Evolutionary conservation across 2,113 vertebrate species (phyloP), one percentile per base, ranked within the genome.

Genomic region (Gymnogyps californianus): DNA sequence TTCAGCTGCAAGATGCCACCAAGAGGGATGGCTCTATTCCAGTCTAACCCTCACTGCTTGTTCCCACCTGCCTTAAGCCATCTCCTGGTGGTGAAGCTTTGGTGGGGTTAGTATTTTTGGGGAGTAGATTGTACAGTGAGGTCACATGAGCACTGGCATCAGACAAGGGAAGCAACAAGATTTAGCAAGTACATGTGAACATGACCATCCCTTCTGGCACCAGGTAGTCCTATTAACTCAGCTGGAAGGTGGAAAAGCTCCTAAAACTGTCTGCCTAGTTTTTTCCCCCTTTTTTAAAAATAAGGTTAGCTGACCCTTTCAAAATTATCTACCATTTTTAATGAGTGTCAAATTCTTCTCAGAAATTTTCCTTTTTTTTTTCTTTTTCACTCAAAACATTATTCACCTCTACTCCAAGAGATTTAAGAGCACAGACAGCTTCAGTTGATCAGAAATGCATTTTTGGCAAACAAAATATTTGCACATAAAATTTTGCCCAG

Each of bases 381-480:
- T n/a, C 2, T 51, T 6, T 51, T 81, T 70, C 5, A 1, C 19
- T 82, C 24, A 49, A 88, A 87, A 55, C 3, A 47, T 58, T 90
- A 16, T 71, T 87, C 31, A 80, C 31, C 54, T 76, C 28, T 83
- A 6, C 5, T 69, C 34, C 26, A 61, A 64, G 61, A 87, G 12
- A 44, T 55, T 65, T 75, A 79, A 86, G 26, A 76, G 24, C 20
- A 79, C 75, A 93, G 52, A 47, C 22, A 90, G 16, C 44, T 85
- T 85, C 75, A 79, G 28, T 9, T 88, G 58, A 77, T 69, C 70
- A 83, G 34, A 92, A 90, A 71, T 17, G 31, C 2, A 2, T 44
- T 88, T 94, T 61, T 95, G 62, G 90, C 29, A 76, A 93, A 85
- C 26, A 87, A 82, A 94, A 49, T 74, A 90, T 90, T 93, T 92